A percentile compares a stretch with the other conserved stretches of the same genome.
Evolutionary conservation across 2,113 vertebrate genomes (phyloP).

Genomic region (Pterocles orientalis): DNA sequence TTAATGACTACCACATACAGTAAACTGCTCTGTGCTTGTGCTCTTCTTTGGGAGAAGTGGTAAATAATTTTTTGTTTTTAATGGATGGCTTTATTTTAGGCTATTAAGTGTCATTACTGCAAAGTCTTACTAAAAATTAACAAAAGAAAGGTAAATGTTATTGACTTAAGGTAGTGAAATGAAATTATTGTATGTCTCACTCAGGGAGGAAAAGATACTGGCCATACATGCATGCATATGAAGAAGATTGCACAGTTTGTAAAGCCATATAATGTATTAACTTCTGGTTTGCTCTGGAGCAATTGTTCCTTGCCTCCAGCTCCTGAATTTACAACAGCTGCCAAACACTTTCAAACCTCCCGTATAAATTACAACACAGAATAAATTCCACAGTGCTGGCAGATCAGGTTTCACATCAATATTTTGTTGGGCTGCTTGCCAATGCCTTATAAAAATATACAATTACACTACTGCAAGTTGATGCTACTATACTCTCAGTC

Average conservation of each 20-base stretch:
- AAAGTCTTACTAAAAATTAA: not conserved
- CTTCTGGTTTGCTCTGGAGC: conserved; percentile 52
- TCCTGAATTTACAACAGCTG: conserved; percentile 76
- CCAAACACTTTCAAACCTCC: conserved; percentile 71
- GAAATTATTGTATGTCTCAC: not conserved
- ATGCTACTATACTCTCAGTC: conserved; percentile 66
- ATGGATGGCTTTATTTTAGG: not conserved
- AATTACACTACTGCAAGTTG: conserved; percentile 72
- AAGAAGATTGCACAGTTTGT: conserved; percentile 1
- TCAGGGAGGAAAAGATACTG: not conserved
- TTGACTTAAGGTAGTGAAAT: not conserved
- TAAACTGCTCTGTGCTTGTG: not conserved
- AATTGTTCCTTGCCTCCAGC: conserved; percentile 67
- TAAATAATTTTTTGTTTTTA: not conserved
- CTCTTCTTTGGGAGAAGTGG: not conserved
- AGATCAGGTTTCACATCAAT: conserved; percentile 74
- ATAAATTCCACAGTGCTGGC: conserved; percentile 68
- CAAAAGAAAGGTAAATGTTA: not conserved
- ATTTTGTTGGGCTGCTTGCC: conserved; percentile 75
- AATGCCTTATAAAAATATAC: conserved; percentile 74
- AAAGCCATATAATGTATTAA: conserved; percentile 53
- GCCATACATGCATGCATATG: not conserved
- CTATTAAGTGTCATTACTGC: not conserved
- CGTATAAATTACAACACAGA: conserved; percentile 56
- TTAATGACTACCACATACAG: not conserved